Percentiles rank a stretch among this genome's conserved stretches.
Conservation (phyloP, 2,797 vertebrate species). For the Somateria mollissima region DNA sequence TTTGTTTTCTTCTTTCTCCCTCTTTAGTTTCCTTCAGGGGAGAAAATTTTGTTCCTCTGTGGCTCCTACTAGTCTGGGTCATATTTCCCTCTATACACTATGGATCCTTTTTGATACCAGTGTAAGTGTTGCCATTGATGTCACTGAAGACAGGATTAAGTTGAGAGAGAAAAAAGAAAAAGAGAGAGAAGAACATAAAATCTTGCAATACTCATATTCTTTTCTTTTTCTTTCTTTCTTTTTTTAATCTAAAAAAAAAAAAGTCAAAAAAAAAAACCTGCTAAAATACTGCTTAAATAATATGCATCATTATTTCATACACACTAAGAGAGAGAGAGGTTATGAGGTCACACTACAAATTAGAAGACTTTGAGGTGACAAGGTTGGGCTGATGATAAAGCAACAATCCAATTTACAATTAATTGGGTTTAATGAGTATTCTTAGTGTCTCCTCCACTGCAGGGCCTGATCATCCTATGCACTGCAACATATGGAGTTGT, state of each 20-base stretch:
- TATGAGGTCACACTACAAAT: constrained; percentile 30
- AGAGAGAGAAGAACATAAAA: neutral
- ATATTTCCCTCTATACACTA: neutral
- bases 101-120: neutral
- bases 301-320: constrained; percentile 33
- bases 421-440: constrained; percentile 1
- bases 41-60: neutral
- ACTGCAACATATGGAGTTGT: neutral
- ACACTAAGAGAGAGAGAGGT: neutral
- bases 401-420: constrained; percentile 4
- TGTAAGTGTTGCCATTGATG: neutral
- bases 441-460: neutral
- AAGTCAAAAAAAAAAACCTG: constrained; percentile 10
- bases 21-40: neutral
- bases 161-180: neutral
- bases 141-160: neutral
- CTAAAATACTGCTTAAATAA: constrained; percentile 19
- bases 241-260: neutral
- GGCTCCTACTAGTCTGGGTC: neutral
- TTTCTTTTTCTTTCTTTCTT: neutral
- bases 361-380: constrained; percentile 24
- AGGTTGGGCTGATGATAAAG: neutral
- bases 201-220: neutral
- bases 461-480: neutral
- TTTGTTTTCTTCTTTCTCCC: neutral